These are phyloP conservation scores for Drosophila paramelanica DNA, from an alignment of 2,888 invertebrate species.

Conservation along the genomic window DNA sequence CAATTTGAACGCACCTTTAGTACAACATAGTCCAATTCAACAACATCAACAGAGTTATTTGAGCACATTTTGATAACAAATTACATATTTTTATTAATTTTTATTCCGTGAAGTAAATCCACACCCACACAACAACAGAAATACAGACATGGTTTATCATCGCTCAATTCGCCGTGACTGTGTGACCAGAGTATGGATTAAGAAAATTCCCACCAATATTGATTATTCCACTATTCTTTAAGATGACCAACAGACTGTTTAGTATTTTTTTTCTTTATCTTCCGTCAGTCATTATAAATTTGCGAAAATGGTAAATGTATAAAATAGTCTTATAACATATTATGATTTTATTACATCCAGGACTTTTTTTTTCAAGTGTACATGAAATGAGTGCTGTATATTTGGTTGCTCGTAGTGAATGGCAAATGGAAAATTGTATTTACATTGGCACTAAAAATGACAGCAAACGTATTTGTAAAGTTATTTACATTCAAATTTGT, in stretches of 20 bases:
- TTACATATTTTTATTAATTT: slow-evolving; percentile 45
- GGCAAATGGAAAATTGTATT: slow-evolving; percentile 6
- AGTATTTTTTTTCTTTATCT: not conserved
- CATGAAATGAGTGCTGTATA: slow-evolving; percentile 1
- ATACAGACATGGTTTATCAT: slow-evolving; percentile 39
- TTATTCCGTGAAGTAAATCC: slow-evolving; percentile 29
- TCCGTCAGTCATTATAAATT: too few species aligned
- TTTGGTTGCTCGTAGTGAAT: slow-evolving; percentile 2
- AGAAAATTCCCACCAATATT: not conserved
- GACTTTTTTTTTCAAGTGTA: not conserved
- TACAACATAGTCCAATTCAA: slow-evolving; percentile 70
- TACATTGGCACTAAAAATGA: slow-evolving; percentile 11
- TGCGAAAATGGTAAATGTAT: not conserved
- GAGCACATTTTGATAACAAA: slow-evolving; percentile 56
- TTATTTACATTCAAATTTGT: slow-evolving; percentile 7
- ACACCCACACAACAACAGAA: slow-evolving; percentile 47
- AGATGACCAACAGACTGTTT: too few species aligned
- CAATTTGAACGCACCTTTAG: slow-evolving; percentile 64
- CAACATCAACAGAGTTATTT: slow-evolving; percentile 43
- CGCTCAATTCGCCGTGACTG: slow-evolving; percentile 19
- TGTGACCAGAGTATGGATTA: slow-evolving; percentile 30
- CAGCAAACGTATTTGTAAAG: not conserved
- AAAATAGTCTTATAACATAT: not conserved
- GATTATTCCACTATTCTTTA: slow-evolving; percentile 7
- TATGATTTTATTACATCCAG: not conserved